Evolutionary conservation across 2,113 vertebrate genomes (phyloP).

Genomic region (Lagenorhynchus albirostris): DNA sequence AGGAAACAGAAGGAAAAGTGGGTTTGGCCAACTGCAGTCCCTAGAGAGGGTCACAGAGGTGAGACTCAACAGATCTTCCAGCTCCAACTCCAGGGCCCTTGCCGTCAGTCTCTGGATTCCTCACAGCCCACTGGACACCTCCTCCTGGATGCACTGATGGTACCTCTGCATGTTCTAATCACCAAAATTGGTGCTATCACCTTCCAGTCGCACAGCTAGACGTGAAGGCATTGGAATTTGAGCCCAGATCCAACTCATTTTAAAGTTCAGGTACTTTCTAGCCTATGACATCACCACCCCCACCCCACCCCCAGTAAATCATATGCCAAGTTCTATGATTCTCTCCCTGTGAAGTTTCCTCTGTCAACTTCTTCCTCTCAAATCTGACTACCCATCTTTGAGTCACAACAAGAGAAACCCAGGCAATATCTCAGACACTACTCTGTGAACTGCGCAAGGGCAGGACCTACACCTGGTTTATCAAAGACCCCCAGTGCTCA

Average conservation of each 20-base stretch:
- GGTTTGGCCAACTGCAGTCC: neutral
- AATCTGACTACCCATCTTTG: neutral
- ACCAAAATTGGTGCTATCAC: neutral
- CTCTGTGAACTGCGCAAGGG: accelerated
- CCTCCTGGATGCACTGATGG: neutral
- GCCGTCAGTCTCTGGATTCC: neutral
- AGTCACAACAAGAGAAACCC: neutral
- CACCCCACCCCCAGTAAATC: neutral
- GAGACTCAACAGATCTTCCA: no score
- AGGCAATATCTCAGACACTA: neutral
- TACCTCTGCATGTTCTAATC: neutral
- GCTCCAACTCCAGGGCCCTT: neutral
- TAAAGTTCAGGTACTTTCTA: neutral
- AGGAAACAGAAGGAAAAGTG: neutral
- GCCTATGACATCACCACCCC: neutral
- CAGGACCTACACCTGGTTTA: neutral
- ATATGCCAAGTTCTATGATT: neutral
- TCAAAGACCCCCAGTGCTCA: neutral
- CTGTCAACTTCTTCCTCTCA: neutral
- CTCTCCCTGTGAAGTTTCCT: neutral
- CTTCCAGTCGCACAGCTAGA: neutral
- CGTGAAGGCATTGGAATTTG: neutral
- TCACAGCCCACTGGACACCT: neutral
- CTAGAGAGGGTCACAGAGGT: no score
- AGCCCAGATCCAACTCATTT: neutral